Evolutionary conservation across 2,113 vertebrate species (phyloP), one percentile per base, ranked within the genome.

Genomic region (Oryzias curvinotus): DNA sequence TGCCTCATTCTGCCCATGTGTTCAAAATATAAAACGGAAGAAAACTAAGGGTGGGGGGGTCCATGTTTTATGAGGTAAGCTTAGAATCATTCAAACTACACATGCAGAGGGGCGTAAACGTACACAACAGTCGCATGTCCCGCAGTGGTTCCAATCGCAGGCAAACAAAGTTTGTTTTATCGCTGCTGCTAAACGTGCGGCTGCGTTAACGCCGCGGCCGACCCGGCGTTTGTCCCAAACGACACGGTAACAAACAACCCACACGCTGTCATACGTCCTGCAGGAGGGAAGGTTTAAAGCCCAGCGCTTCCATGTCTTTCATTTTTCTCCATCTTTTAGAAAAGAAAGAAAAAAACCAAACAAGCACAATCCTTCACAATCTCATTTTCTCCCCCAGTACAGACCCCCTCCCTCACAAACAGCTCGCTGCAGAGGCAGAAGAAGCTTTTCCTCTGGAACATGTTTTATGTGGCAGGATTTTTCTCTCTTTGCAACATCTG

Each of bases 401-500:
- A 80, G 87, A 80, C 53, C 49, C 50, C 44, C 78, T 85, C 72
- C 59, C 57, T 84, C 78, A 69, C 87, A 86, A 73, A 88, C 86
- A 82, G 65, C 80, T 89, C 71, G 80, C 89, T 85, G 82, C 64
- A 19, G 57, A 67, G 68, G 75, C 60, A 65, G 72, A 50, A 49
- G 71, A 56, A 80, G 85, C 85, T 86, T 89, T 93, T 93, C 93
- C 92, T 93, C 72, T 90, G 91, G 88, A 92, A 89, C 88, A 80
- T 79, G 90, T 93, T 94, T 92, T 90, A 90, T 93, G 91, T 91
- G 93, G 94, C 91, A 92, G 90, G 85, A 89, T 85, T 83, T 74
- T 85, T 91, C 88, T 88, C 81, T 80, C 85, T 78, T 77, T 52
- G 68, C 89, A 93, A 94, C 94, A 94, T 96, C 95, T 95, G 96